Evolutionary conservation across 2,797 vertebrate genomes (phyloP).

Genomic region (Neoniphon sammara): DNA sequence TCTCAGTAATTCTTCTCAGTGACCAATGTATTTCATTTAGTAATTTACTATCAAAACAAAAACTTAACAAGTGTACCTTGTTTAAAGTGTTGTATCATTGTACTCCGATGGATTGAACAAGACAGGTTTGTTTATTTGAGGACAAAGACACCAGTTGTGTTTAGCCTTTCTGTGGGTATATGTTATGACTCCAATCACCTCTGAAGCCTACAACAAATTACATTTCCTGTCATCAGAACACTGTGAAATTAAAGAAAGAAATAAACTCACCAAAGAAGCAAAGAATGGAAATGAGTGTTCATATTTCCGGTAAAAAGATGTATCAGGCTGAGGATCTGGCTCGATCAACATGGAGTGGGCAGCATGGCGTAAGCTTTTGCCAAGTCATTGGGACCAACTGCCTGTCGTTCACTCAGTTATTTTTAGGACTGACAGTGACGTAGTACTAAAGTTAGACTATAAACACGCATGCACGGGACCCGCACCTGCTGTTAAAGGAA

Average conservation of each 20-base stretch:
- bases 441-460: conserved; percentile 72
- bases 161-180: neutral
- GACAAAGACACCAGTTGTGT: neutral
- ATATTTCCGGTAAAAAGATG: conserved; percentile 68
- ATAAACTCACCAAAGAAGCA: conserved; percentile 73
- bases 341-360: conserved; percentile 62
- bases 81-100: conserved; percentile 5
- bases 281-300: conserved; percentile 58
- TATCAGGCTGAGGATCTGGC: conserved; percentile 42
- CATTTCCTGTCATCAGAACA: conserved; percentile 46
- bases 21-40: neutral
- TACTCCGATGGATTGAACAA: conserved; percentile 25
- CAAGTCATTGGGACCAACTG: conserved; percentile 74
- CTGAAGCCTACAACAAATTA: conserved; percentile 41
- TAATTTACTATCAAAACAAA: conserved; percentile 6
- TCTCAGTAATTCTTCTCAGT: neutral
- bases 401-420: conserved; percentile 75
- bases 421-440: conserved; percentile 80
- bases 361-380: conserved; percentile 65
- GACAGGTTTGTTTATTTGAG: conserved; percentile 21
- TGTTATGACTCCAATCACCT: conserved; percentile 12
- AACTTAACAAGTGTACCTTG: neutral
- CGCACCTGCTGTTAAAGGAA: conserved; percentile 81
- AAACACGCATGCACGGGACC: conserved; percentile 68
- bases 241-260: conserved; percentile 35